Base-by-base conservation (phyloP, 2,888 invertebrate genomes). In the Polydrusus cervinus region DNA sequence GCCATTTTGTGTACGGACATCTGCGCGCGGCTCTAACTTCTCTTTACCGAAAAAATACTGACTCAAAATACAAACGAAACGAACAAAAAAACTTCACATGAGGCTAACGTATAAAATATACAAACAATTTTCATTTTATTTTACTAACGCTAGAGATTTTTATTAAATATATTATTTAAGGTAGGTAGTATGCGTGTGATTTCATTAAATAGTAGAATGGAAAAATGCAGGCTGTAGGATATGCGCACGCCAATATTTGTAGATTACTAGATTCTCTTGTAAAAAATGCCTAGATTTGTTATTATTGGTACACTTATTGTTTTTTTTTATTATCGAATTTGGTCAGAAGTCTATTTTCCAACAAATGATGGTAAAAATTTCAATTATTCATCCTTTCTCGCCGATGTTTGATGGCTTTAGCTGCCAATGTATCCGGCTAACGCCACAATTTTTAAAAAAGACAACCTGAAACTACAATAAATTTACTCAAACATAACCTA, bases 1-100 rank as follows among this genome's bases (percentile, higher is more conserved):
- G 83, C 81, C 78, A 80, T 80, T 79, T 82, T 62, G 64, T 82
- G 82, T 83, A 82, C 82, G 81, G 81, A 80, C 67, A 77, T 79
- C 81, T 80, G 81, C 79, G 80, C 71, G 70, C 61, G 51, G 34
- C 40, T 75, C 60, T 38, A 65, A 65, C 70, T 51, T 43, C 70
- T 38, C 62, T 78, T 79, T 79, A 76, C 69, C 74, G 74, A 75
- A 77, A n/a, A 78, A 79, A 78, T 81, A 79, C 80, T 79, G 80
- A 79, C 79, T 77, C 76, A 77, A 72, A 66, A 79, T 77, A 78
- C 75, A 34, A 78, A 71, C 67, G 64, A 74, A 69, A 60, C 74
- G 45, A 49, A 64, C 65, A 62, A 62, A 67, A 71, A 76, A 62
- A 67, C 71, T 61, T 20, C 70, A 75, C 76, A 71, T 55, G 72